phyloP scores from a whole-genome alignment of 2,888 invertebrate species.

The Tachina fera region DNA sequence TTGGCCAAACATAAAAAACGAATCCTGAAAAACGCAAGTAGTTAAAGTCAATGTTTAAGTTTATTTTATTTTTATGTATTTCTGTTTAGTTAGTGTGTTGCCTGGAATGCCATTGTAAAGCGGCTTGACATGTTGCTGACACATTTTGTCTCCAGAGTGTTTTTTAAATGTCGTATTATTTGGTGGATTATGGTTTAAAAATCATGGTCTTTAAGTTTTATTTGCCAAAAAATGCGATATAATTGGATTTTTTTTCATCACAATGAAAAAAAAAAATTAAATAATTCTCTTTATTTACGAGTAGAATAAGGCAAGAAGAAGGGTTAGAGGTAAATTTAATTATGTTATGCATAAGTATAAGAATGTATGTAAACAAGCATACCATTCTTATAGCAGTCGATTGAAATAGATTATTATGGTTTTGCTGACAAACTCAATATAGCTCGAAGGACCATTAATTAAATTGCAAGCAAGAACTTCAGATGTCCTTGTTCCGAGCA shows the following conservation, averaged over 20 bases:
- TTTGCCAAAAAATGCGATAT: constrained; percentile 22
- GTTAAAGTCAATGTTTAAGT: constrained; percentile 46
- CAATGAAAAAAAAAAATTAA: too few species aligned
- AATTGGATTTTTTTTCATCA: constrained; percentile 42
- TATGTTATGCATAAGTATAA: too few species aligned
- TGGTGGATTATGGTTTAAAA: constrained; percentile 59
- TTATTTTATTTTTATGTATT: neutral
- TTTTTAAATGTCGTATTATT: constrained; percentile 68
- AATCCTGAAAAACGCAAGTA: constrained; percentile 16
- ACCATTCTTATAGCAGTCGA: too few species aligned
- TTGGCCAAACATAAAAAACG: constrained; percentile 24
- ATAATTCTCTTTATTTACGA: too few species aligned
- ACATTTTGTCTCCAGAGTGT: constrained; percentile 71
- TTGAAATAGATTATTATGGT: too few species aligned
- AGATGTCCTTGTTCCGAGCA: too few species aligned
- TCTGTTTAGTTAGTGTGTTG: constrained; percentile 49
- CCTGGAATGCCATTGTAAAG: constrained; percentile 68
- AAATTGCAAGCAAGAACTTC: too few species aligned
- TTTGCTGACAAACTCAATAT: too few species aligned
- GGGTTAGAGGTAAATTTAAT: too few species aligned
- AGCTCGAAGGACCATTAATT: too few species aligned
- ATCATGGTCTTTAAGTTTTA: constrained; percentile 50
- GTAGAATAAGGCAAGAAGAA: too few species aligned
- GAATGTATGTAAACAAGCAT: too few species aligned
- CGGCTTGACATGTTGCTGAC: constrained; percentile 66